Evolutionary conservation across 2,113 vertebrate genomes (phyloP).

Genomic region (Pipra filicauda): DNA sequence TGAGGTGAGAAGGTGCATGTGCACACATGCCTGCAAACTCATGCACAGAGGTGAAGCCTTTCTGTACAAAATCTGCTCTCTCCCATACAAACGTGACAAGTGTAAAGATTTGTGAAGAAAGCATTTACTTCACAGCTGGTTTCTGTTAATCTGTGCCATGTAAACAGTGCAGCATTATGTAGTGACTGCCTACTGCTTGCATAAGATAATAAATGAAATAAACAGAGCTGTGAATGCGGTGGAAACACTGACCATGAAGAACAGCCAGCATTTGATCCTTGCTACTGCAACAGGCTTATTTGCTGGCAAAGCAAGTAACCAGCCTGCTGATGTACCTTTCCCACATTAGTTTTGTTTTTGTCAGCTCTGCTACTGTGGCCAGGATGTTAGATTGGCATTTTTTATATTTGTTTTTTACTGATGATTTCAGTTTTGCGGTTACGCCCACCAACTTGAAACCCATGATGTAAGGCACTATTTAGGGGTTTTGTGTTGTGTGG

Average conservation of each 20-base stretch:
- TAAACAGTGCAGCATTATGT: not conserved
- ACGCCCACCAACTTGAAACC: not conserved
- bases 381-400: not conserved
- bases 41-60: not conserved
- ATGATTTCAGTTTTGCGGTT: conserved; percentile 19
- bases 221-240: not conserved
- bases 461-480: not conserved
- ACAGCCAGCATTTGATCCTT: not conserved
- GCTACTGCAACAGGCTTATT: not conserved
- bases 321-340: not conserved
- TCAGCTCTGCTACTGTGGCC: not conserved
- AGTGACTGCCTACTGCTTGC: not conserved
- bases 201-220: not conserved
- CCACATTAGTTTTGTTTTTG: not conserved
- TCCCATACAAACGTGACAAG: rapidly evolving
- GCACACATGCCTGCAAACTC: not conserved
- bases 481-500: not conserved
- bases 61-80: not conserved
- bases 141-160: not conserved
- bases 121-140: not conserved
- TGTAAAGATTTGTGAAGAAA: not conserved
- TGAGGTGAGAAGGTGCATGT: not conserved
- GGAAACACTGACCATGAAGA: not conserved
- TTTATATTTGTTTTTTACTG: not conserved
- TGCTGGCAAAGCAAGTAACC: not conserved